Conservation (phyloP, 2,888 invertebrate species). For the Eupithecia centaureata region DNA sequence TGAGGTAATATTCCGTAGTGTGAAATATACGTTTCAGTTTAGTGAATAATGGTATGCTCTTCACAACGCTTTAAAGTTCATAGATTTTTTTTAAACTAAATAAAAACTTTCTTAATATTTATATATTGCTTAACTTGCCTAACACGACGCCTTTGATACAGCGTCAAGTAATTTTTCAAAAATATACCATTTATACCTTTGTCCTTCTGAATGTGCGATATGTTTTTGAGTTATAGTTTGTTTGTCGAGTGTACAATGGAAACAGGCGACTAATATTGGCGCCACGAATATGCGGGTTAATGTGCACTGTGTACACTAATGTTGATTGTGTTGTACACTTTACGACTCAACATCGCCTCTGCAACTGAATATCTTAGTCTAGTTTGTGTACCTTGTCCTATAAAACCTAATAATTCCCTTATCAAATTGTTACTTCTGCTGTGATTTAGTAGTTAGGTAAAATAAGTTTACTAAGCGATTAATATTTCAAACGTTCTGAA, state of each 20-base stretch:
- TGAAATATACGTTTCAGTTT: too few species aligned
- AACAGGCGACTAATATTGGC: slow-evolving; percentile 62
- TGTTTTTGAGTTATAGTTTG: not conserved
- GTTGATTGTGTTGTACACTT: slow-evolving; percentile 46
- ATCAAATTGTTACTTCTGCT: not conserved
- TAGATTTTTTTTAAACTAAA: too few species aligned
- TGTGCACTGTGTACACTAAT: slow-evolving; percentile 55
- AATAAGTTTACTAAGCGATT: not conserved
- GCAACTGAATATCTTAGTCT: slow-evolving; percentile 47
- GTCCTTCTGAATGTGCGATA: too few species aligned
- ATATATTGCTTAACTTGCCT: too few species aligned
- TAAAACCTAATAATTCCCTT: not conserved
- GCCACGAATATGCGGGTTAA: slow-evolving; percentile 73
- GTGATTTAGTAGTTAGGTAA: not conserved
- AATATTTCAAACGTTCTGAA: not conserved
- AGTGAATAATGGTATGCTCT: too few species aligned
- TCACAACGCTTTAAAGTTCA: too few species aligned
- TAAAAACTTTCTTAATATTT: too few species aligned
- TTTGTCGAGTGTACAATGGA: slow-evolving; percentile 50
- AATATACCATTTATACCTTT: too few species aligned
- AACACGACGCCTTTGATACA: too few species aligned
- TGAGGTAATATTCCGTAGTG: too few species aligned
- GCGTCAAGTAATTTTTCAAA: too few species aligned
- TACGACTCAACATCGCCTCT: slow-evolving; percentile 40
- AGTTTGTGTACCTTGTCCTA: slow-evolving; percentile 19